Conservation (phyloP, 2,888 invertebrate genomes). For the Halictus quadricinctus region DNA sequence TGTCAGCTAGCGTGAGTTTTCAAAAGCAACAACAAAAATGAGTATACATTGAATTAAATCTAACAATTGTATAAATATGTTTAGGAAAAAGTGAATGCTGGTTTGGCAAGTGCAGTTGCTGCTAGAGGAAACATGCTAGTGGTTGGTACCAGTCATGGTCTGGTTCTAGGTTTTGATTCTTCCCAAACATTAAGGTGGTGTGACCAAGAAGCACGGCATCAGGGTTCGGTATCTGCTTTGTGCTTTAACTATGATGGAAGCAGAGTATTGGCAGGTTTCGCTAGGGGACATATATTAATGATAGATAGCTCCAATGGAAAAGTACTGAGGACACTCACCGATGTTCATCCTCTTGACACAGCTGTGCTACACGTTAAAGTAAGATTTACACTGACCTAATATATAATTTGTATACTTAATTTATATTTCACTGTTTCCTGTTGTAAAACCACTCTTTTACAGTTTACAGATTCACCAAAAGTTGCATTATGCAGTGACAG, state of each 20-base stretch:
- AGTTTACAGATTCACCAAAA: conserved; percentile 89
- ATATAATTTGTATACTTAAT: conserved; percentile 6
- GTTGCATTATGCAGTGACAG: conserved; percentile 94
- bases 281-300: conserved; percentile 94
- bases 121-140: conserved; percentile 90
- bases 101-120: conserved; percentile 93
- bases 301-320: conserved; percentile 93
- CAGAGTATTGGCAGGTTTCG: conserved; percentile 90
- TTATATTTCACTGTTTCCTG: too few species aligned
- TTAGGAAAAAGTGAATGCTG: conserved; percentile 94
- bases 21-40: conserved; percentile 4
- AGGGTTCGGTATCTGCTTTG: conserved; percentile 92
- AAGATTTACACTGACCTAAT: conserved; percentile 28
- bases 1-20: conserved; percentile 90
- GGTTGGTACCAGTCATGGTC: conserved; percentile 97
- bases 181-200: conserved; percentile 96
- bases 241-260: conserved; percentile 94
- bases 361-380: conserved; percentile 90
- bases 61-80: conserved; percentile 6
- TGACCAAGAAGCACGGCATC: conserved; percentile 88
- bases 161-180: conserved; percentile 92
- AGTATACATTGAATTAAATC: conserved; percentile 19
- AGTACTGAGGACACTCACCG: conserved; percentile 88
- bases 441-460: conserved; percentile 20
- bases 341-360: conserved; percentile 92